Conservation (phyloP, 2,797 vertebrate genomes). For the Mastacembelus armatus region DNA sequence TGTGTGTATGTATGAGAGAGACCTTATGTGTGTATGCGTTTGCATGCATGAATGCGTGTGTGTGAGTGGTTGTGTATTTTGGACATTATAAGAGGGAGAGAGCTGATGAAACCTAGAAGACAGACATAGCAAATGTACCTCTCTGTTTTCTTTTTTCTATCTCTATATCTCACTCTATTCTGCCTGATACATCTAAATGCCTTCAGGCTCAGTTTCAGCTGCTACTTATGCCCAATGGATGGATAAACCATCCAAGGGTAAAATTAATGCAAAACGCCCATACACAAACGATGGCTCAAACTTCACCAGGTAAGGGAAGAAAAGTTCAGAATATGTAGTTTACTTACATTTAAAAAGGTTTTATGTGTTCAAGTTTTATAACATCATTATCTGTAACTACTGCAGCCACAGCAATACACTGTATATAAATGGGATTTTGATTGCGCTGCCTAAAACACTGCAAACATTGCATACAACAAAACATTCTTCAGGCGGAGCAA, state of each 20-base stretch:
- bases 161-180: conserved; percentile 5
- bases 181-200: conserved; percentile 40
- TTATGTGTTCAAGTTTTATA: no score
- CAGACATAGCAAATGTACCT: conserved; percentile 63
- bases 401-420: no score
- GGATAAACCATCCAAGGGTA: conserved; percentile 50
- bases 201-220: conserved; percentile 48
- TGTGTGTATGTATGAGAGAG: conserved; percentile 36
- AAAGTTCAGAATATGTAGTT: conserved; percentile 1
- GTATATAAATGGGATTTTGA: no score
- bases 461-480: no score
- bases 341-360: no score
- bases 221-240: conserved; percentile 48
- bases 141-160: conserved; percentile 32
- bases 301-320: conserved; percentile 4
- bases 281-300: conserved; percentile 32
- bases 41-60: conserved; percentile 6
- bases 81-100: conserved; percentile 57
- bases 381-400: no score
- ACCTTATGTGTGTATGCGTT: conserved; percentile 25
- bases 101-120: conserved; percentile 67
- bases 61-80: conserved; percentile 21
- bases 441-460: no score
- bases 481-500: no score
- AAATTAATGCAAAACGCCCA: conserved; percentile 53